A percentile compares a stretch with the other conserved stretches of the same genome.
Conservation (phyloP, 1,140 invertebrate genomes). For the Cydia strobilella region DNA sequence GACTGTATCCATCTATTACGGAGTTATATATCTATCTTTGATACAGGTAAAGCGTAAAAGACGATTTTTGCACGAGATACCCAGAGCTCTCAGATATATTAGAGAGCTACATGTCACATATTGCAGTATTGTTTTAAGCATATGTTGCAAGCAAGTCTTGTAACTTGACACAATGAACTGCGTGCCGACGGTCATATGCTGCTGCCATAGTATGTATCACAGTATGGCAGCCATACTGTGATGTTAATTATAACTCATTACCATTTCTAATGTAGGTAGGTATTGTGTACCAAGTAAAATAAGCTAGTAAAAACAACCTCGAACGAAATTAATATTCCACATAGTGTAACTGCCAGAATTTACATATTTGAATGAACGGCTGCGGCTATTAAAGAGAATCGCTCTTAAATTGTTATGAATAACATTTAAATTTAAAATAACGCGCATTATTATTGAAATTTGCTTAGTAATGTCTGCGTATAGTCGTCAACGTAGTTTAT, state of each 20-base stretch:
- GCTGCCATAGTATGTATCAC: too few species aligned
- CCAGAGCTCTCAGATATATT: background rate
- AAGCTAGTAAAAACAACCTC: slow-evolving; percentile 20
- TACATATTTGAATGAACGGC: slow-evolving; percentile 18
- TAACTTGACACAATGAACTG: slow-evolving; percentile 5
- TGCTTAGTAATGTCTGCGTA: slow-evolving; percentile 2
- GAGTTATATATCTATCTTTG: too few species aligned
- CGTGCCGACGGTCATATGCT: slow-evolving; percentile 13
- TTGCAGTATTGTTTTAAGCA: background rate
- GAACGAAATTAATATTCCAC: slow-evolving; percentile 35
- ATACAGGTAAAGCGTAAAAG: background rate
- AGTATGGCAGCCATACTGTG: slow-evolving; percentile 21
- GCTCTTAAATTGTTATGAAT: background rate
- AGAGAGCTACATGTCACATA: background rate
- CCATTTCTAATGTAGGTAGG: slow-evolving; percentile 31
- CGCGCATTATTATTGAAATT: slow-evolving; percentile 26
- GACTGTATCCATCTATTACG: too few species aligned
- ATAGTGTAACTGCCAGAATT: slow-evolving; percentile 27
- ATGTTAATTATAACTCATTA: slow-evolving; percentile 34
- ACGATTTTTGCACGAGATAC: background rate
- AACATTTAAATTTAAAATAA: slow-evolving; percentile 19
- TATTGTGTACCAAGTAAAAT: slow-evolving; percentile 21
- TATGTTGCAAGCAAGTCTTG: background rate
- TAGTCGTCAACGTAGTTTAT: background rate
- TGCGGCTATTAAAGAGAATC: background rate